Evolutionary conservation across 2,113 vertebrate genomes (phyloP).

Genomic region (Periophthalmus modestus): DNA sequence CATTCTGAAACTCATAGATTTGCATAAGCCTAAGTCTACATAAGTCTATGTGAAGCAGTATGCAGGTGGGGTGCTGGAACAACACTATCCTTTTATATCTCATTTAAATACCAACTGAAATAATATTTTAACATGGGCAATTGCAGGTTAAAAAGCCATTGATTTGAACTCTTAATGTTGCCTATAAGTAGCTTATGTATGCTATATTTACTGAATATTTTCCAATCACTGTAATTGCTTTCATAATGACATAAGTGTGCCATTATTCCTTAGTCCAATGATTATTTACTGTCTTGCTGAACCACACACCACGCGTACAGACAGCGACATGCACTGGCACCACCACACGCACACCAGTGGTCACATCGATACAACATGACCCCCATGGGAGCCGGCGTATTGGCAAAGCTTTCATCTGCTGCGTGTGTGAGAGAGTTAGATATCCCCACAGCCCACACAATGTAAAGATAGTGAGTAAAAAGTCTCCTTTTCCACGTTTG

Average conservation of each 20-base stretch:
- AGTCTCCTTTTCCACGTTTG: not conserved
- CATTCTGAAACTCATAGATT: no score
- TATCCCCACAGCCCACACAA: slow-evolving; percentile 34
- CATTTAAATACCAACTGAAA: not conserved
- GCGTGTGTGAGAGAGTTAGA: slow-evolving; percentile 60
- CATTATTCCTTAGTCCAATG: not conserved
- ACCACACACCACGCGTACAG: slow-evolving; percentile 24
- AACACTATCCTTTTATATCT: no score
- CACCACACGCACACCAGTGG: slow-evolving; percentile 44
- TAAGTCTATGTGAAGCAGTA: no score
- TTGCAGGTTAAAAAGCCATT: not conserved
- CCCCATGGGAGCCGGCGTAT: slow-evolving; percentile 65
- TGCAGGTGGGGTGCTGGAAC: no score
- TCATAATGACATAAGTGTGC: not conserved
- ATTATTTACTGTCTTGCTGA: not conserved
- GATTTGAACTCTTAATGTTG: not conserved
- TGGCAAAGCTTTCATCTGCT: slow-evolving; percentile 73
- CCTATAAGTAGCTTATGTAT: not conserved
- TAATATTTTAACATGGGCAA: not conserved
- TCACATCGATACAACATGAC: slow-evolving; percentile 70
- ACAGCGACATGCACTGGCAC: slow-evolving; percentile 19
- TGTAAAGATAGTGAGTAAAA: slow-evolving; percentile 15
- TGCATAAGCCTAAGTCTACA: no score
- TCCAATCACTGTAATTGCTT: not conserved
- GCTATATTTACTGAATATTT: not conserved